Evolutionary conservation across 2,113 vertebrate genomes (phyloP), one percentile per base, ranked within the genome.

Genomic region (Axis porcinus): DNA sequence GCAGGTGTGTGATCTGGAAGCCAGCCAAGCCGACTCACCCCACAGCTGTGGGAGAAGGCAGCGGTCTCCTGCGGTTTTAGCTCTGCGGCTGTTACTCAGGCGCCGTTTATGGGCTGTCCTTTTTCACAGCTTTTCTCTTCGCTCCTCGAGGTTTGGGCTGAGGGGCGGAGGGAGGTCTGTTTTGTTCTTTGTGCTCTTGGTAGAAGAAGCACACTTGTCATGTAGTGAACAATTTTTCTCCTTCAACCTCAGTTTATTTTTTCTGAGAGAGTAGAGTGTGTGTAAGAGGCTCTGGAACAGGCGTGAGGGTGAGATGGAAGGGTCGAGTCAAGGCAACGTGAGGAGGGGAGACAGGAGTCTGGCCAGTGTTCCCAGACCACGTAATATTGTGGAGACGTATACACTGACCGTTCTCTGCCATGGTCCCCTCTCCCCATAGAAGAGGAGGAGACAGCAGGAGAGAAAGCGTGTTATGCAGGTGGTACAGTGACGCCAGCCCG

Each of bases 1-100:
- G 86, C 95, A 96, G 97, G 96, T 90, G 74, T 94, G 90, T 14
- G 74, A 64, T 7, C 93, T 94, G 94, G 95, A 84, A n/a, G 54
- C 67, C 67, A 0, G 45, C 94, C 93, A 82, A 16, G 45, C 27
- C 36, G 1, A 6, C 2, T 57, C 13, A 2, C 13, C 50, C 12
- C 85, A 40, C 57, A 33, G 67, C 86, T 45, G 87, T 15, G 87
- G 78, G 57, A 25, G 87, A 45, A 62, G 55, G n/a, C 81, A 64
- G 60, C 40, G 52, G 36, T 30, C 57, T 23, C 43, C 86, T 91
- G 91, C 30, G 93, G 92, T 89, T 94, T 97, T 4, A 3, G 21
- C 60, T 74, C 86, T 84, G 97, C 17, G 83, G 76, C 95, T 94
- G 87, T 47, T 60, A n/a, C n/a, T 52, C 79, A 8, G 79, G 70